phyloP scores from a whole-genome alignment of 2,113 vertebrate species.

The Peucedramus taeniatus region DNA sequence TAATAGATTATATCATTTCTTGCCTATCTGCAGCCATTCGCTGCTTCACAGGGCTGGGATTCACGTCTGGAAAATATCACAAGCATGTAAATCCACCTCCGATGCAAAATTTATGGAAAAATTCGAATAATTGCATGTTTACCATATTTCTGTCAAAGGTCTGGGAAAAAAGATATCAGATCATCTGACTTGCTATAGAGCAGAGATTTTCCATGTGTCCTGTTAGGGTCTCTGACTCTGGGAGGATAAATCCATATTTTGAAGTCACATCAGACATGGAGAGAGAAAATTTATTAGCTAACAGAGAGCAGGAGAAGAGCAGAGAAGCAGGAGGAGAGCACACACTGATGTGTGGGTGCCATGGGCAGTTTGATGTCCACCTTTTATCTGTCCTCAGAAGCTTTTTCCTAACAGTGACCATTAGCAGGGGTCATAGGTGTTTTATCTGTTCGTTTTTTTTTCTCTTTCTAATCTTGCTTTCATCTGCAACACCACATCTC shows the following conservation, averaged over 20 bases:
- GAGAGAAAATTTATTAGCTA: neutral
- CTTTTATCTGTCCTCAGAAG: neutral
- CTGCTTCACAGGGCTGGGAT: conserved; percentile 26
- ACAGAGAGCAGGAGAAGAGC: neutral
- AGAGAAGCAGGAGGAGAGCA: neutral
- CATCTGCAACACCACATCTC: neutral
- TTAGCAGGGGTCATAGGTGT: neutral
- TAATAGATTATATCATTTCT: conserved; percentile 68
- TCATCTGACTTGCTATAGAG: neutral
- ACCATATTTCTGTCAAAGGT: conserved; percentile 61
- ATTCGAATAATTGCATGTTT: conserved; percentile 54
- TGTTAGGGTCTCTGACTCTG: neutral
- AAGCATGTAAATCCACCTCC: conserved; percentile 50
- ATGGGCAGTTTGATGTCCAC: neutral
- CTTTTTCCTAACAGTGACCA: neutral
- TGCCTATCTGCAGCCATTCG: conserved; percentile 50
- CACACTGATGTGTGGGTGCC: neutral
- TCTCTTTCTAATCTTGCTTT: neutral
- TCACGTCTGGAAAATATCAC: conserved; percentile 43
- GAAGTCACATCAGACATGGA: neutral
- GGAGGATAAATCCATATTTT: neutral
- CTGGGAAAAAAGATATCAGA: conserved; percentile 26
- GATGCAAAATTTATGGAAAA: conserved; percentile 59
- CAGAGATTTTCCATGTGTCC: conserved; percentile 13
- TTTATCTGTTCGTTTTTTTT: neutral